Base-by-base conservation (phyloP, 2,797 vertebrate species). In the Yasuhikotakia modesta region DNA sequence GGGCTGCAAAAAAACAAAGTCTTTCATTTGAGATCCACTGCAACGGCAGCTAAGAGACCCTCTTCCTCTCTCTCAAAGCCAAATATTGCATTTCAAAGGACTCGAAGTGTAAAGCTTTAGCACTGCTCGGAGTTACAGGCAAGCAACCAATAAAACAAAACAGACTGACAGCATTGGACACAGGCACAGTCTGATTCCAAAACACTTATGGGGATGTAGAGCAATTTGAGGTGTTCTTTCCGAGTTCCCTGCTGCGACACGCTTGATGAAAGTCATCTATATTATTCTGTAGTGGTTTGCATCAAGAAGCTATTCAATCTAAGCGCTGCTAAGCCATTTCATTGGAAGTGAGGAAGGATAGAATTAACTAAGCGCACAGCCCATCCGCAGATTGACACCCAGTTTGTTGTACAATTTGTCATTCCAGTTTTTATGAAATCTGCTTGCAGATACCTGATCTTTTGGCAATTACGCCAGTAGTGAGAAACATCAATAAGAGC, bases 21-120 rank as follows among this genome's bases (percentile, higher is more conserved):
- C 67, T 88, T 91, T 89, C 86, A 80, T 90, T 90, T 88, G 86
- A 79, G 82, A 84, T 83, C 63, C 74, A 79, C 86, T 85, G 52
- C 73, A 81, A 88, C 81, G 75, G 77, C 45, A 60, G 69, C 75
- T 61, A 48, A 78, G 50, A 72, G 66, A 78, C 8, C 39, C 39
- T 43, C 39, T 78, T 70, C 66, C 79, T 73, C 80, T 78, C 57
- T 53, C 79, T 80, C 84, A 70, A 67, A 80, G 65, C 14, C 53
- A 80, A 72, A 61, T 72, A 83, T 79, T 55, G 55, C 71, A 58
- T 87, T 82, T 79, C 79, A 80, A 84, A 85, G 74, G 52, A 81
- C 85, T 87, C 19, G 83, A 27, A 69, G 61, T 55, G 39, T 58
- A 66, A 50, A 65, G 48, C 71, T 70, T 70, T 76, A 63, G 22